phyloP scores from a whole-genome alignment of 2,113 vertebrate genomes.

The Oreochromis niloticus region DNA sequence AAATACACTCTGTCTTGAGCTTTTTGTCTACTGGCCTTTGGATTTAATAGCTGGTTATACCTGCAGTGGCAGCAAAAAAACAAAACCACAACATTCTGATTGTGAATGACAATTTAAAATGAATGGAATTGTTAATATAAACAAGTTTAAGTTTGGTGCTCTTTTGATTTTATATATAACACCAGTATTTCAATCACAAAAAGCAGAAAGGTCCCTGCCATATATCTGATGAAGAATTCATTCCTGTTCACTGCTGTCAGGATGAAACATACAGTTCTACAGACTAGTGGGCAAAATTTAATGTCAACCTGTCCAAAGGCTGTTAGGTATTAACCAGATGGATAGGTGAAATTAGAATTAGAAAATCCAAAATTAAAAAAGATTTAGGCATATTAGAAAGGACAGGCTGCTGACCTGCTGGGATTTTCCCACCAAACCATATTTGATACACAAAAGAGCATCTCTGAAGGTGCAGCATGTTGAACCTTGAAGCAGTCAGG shows the following conservation, averaged over 20 bases:
- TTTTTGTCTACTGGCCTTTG: not conserved
- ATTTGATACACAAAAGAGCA: not conserved
- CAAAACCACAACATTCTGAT: not conserved
- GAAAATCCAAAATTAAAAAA: not conserved
- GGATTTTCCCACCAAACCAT: not conserved
- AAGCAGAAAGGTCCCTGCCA: not conserved
- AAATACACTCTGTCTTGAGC: rapidly evolving
- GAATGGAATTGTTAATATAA: not conserved
- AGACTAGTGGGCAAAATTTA: not conserved
- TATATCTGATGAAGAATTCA: not conserved
- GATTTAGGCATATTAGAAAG: not conserved
- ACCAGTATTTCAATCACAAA: not conserved
- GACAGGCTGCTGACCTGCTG: not conserved
- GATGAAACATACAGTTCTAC: not conserved
- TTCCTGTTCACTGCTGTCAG: not conserved
- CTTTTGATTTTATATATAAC: not conserved
- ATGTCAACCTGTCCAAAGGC: not conserved
- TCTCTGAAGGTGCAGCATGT: not conserved
- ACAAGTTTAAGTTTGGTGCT: not conserved
- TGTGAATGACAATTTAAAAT: not conserved
- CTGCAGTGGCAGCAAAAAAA: not conserved
- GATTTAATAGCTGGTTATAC: not conserved
- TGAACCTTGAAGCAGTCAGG: not conserved
- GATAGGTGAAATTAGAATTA: not conserved
- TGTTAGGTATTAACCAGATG: not conserved